phyloP scores from a whole-genome alignment of 30 jellyfish, hydroid and myxozoan species.

The Aurelia sp. region DNA sequence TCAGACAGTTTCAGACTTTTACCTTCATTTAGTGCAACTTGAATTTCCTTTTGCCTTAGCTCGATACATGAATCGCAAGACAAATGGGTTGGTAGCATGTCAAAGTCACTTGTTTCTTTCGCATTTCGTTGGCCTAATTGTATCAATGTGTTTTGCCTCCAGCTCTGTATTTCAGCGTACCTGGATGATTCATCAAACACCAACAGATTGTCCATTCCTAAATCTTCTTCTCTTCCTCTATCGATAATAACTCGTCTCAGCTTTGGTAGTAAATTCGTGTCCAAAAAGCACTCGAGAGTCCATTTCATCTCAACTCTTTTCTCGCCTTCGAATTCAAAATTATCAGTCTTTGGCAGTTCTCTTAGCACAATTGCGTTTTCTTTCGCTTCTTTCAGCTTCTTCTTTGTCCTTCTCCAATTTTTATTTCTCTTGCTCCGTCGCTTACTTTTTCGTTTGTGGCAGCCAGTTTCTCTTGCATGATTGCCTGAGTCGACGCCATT shows the following conservation, averaged over 20 bases:
- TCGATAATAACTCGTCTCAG: constrained; percentile 57
- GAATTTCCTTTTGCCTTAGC: constrained; percentile 27
- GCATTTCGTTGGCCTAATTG: constrained; percentile 37
- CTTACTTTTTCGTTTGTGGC: constrained; percentile 15
- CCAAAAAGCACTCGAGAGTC: constrained; percentile 68
- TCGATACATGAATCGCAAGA: constrained; percentile 71
- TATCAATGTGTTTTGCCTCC: constrained; percentile 54
- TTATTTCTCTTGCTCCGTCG: constrained; percentile 46
- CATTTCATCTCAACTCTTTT: constrained; percentile 62
- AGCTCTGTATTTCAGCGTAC: constrained; percentile 34
- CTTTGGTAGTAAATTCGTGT: constrained; percentile 41
- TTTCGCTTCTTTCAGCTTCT: constrained; percentile 4
- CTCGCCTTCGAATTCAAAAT: constrained; percentile 75
- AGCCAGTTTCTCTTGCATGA: not conserved
- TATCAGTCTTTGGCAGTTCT: constrained; percentile 57
- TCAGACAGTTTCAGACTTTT: constrained; percentile 18
- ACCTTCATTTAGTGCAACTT: constrained; percentile 40
- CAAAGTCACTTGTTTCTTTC: constrained; percentile 37
- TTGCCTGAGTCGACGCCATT: constrained; percentile 1
- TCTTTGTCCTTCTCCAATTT: not conserved
- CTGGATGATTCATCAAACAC: constrained; percentile 67
- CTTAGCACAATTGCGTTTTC: constrained; percentile 27
- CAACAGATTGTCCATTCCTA: constrained; percentile 63
- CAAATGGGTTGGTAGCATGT: constrained; percentile 41
- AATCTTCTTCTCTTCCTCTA: constrained; percentile 64